phyloP scores from a whole-genome alignment of 2,113 vertebrate species.

The Egretta garzetta region DNA sequence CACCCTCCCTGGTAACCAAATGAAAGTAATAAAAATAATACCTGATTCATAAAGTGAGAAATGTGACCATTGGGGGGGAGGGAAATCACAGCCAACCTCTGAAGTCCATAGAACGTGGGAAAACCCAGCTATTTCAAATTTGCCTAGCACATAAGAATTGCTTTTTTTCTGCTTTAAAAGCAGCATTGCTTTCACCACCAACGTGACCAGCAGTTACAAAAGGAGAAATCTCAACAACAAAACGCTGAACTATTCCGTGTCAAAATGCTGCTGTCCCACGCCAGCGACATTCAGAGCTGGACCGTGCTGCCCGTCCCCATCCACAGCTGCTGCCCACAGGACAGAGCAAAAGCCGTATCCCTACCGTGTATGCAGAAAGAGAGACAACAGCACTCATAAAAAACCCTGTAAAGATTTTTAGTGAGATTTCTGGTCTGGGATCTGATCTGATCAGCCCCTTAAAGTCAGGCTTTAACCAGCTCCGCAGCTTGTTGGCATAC shows the following conservation, averaged over 20 bases:
- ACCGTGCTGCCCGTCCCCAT: background rate
- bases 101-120: background rate
- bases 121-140: conserved; percentile 30
- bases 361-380: background rate
- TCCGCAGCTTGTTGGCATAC: background rate
- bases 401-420: background rate
- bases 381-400: background rate
- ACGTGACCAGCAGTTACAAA: conserved; percentile 59
- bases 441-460: background rate
- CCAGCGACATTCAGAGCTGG: background rate
- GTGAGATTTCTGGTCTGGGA: background rate
- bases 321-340: background rate
- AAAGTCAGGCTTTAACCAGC: background rate
- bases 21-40: background rate
- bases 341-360: background rate
- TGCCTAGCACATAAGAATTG: background rate
- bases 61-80: background rate
- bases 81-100: background rate
- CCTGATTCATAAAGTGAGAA: background rate
- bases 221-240: conserved; percentile 23
- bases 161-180: conserved; percentile 43
- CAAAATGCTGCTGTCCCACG: conserved; percentile 31
- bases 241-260: background rate
- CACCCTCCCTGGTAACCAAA: background rate
- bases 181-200: conserved; percentile 15